Percentiles rank a stretch among this genome's conserved stretches.
phyloP scores from a whole-genome alignment of 2,888 invertebrate genomes.

The Bellardia bayeri region DNA sequence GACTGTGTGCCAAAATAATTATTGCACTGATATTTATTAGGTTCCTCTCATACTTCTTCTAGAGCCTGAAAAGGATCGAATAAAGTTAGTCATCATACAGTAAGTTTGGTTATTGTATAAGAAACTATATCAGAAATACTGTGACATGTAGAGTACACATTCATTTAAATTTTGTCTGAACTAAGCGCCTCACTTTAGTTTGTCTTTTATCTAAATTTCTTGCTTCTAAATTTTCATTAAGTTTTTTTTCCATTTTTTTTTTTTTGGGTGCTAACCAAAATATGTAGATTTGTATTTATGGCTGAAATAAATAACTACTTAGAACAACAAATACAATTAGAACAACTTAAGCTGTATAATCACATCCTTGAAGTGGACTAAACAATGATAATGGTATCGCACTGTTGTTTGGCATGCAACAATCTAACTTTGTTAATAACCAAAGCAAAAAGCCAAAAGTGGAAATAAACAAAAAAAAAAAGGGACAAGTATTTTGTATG shows the following conservation, averaged over 20 bases:
- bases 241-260: not conserved
- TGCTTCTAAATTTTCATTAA: no score
- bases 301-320: constrained; percentile 45
- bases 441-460: constrained; percentile 38
- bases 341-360: constrained; percentile 68
- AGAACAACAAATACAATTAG: constrained; percentile 61
- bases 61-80: no score
- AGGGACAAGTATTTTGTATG: constrained; percentile 35
- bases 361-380: constrained; percentile 61
- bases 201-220: no score
- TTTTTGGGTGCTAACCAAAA: constrained; percentile 69
- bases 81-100: no score
- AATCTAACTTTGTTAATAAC: constrained; percentile 70
- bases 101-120: no score
- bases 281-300: constrained; percentile 56
- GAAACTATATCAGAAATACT: no score
- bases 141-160: no score
- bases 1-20: no score
- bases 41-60: no score
- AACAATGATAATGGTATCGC: constrained; percentile 57
- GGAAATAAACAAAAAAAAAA: constrained; percentile 1
- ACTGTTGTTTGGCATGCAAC: constrained; percentile 67
- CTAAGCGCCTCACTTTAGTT: no score
- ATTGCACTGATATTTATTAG: no score
- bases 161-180: no score